Percentiles rank a stretch among this genome's conserved stretches.
Evolutionary conservation across 2,113 vertebrate genomes (phyloP).

Genomic region (Hypanus sabinus): DNA sequence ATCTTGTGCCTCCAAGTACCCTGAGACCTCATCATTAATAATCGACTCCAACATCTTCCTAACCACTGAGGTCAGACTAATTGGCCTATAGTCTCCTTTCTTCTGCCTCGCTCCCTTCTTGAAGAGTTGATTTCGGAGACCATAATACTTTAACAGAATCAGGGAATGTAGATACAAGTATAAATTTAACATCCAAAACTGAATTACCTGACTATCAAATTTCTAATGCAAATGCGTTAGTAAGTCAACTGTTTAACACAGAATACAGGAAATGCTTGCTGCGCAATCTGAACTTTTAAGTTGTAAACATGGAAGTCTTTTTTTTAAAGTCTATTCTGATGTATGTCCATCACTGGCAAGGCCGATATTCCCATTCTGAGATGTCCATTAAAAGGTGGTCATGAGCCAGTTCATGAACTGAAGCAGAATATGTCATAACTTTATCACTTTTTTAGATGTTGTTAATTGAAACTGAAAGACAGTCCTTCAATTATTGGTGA

Average conservation of each 20-base stretch:
- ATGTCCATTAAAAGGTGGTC: too few species aligned
- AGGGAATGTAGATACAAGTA: neutral
- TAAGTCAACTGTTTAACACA: neutral
- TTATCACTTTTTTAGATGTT: too few species aligned
- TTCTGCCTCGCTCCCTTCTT: too few species aligned
- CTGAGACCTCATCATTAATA: too few species aligned
- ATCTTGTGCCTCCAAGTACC: too few species aligned
- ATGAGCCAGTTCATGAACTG: too few species aligned
- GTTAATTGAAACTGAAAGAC: neutral
- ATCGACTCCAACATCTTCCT: too few species aligned
- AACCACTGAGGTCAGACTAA: too few species aligned
- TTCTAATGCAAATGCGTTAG: neutral
- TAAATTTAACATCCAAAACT: neutral
- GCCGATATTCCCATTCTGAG: too few species aligned
- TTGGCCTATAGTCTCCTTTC: too few species aligned
- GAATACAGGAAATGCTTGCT: neutral
- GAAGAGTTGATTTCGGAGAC: neutral
- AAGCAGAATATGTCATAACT: too few species aligned
- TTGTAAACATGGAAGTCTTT: neutral
- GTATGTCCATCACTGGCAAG: too few species aligned
- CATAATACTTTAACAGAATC: neutral
- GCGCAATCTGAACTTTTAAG: neutral
- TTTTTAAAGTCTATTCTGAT: neutral
- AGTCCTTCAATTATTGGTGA: neutral
- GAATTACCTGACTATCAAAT: neutral